Percentiles rank a stretch among this genome's conserved stretches.
Evolutionary conservation across 2,797 vertebrate species (phyloP).

Genomic region (Chaenodraco wilsoni): DNA sequence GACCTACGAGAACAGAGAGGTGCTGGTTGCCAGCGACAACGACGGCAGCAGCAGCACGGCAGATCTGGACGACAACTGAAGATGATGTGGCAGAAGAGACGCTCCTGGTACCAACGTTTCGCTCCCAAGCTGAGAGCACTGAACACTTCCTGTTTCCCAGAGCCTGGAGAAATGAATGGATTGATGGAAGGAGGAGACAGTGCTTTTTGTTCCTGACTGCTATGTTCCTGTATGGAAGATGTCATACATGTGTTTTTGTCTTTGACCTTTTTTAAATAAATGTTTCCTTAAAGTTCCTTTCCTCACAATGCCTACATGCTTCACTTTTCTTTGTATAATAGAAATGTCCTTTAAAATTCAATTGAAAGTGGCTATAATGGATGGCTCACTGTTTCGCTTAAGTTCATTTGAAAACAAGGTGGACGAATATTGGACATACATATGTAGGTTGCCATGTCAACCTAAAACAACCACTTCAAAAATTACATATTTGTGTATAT

Average conservation of each 20-base stretch:
- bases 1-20: conserved; percentile 98
- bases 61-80: conserved; percentile 91
- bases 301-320: neutral
- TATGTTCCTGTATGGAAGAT: neutral
- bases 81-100: neutral
- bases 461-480: no score
- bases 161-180: neutral
- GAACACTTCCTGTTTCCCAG: neutral
- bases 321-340: neutral
- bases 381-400: neutral
- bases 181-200: neutral
- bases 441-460: no score
- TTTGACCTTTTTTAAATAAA: conserved; percentile 15
- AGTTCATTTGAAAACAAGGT: neutral
- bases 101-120: neutral
- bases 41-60: conserved; percentile 76
- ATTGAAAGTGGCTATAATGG: no score
- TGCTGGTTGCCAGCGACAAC: conserved; percentile 92
- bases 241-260: neutral
- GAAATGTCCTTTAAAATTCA: neutral
- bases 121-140: neutral
- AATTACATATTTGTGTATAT: no score
- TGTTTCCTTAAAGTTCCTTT: neutral
- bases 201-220: neutral
- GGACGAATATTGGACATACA: neutral